phyloP scores from a whole-genome alignment of 2,113 vertebrate species.

The Ptilorrhoa leucosticta region DNA sequence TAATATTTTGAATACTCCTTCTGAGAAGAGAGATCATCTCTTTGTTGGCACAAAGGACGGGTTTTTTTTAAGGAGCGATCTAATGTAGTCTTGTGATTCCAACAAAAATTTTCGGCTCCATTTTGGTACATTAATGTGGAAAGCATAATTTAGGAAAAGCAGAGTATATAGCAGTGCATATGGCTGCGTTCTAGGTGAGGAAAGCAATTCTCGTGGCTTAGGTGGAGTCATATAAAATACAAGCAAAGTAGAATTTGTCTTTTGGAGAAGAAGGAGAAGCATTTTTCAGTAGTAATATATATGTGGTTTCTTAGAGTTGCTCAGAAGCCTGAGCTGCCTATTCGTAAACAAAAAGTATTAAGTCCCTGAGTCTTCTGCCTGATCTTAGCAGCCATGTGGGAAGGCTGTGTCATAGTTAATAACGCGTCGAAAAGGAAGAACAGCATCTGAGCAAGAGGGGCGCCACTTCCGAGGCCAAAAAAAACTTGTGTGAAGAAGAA shows the following conservation, averaged over 20 bases:
- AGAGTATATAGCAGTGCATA: fast-evolving
- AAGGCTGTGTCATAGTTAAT: neutral
- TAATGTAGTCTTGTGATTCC: too few relatives aligned
- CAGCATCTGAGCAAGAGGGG: neutral
- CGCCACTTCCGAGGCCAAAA: fast-evolving
- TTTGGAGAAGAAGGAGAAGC: neutral
- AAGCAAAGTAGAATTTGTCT: neutral
- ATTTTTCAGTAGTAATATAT: too few relatives aligned
- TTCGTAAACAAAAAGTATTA: neutral
- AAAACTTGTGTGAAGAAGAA: neutral
- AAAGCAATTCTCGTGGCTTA: neutral
- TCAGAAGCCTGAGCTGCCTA: neutral
- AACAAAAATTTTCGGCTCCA: neutral
- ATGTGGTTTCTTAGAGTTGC: neutral
- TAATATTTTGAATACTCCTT: neutral
- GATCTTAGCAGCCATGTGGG: fast-evolving
- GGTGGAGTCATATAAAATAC: neutral
- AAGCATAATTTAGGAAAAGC: neutral
- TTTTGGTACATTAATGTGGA: neutral
- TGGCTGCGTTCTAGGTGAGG: neutral
- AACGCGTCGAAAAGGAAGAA: neutral
- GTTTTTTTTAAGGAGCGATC: too few relatives aligned
- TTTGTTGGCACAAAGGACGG: neutral
- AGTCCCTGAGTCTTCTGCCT: neutral
- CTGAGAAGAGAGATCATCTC: neutral